These are phyloP conservation scores for Lacerta bilineata DNA, from an alignment of 2,797 vertebrate genomes.

Conservation along the genomic window DNA sequence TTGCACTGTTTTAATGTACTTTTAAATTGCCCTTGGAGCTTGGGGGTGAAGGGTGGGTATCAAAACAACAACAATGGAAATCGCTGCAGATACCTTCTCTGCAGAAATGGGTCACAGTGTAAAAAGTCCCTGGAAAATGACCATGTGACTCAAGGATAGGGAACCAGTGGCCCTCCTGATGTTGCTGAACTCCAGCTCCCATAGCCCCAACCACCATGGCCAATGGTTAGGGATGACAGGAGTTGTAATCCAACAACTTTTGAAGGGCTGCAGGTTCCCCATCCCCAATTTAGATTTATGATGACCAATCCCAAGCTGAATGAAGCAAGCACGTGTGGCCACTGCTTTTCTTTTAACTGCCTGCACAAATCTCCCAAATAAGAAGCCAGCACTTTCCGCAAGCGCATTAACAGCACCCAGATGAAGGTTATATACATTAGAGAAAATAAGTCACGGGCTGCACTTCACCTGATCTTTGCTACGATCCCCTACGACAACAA, in stretches of 20 bases:
- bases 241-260: neutral
- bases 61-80: neutral
- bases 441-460: neutral
- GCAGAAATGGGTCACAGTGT: neutral
- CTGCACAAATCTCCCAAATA: neutral
- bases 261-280: neutral
- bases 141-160: no score
- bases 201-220: no score
- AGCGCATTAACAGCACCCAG: neutral
- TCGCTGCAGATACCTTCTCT: neutral
- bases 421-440: neutral
- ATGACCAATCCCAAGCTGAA: neutral
- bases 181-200: no score
- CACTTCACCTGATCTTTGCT: slow-evolving; percentile 92
- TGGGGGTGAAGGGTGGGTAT: neutral
- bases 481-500: slow-evolving; percentile 94
- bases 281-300: neutral
- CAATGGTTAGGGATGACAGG: neutral
- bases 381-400: neutral
- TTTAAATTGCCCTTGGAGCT: neutral
- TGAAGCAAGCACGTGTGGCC: neutral
- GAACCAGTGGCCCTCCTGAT: no score
- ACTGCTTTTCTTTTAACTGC: neutral
- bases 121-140: neutral
- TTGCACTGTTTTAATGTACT: neutral